Evolutionary conservation across 2,797 vertebrate species (phyloP).

Genomic region (Etheostoma nigrum): DNA sequence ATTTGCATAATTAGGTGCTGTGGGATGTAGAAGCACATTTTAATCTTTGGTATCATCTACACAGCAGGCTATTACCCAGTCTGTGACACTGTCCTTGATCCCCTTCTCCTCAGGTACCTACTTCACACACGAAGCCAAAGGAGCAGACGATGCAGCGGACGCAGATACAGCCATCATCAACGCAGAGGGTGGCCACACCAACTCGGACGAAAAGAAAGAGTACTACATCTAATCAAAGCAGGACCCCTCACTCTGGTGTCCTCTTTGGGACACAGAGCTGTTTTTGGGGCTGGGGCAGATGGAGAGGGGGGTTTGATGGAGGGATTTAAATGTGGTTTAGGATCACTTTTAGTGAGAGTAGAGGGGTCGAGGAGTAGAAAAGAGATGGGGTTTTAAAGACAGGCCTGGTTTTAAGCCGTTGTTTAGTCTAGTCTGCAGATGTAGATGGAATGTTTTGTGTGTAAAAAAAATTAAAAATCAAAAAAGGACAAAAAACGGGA

Average conservation of each 20-base stretch:
- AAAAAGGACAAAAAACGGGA: constrained; percentile 54
- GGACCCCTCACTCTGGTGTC: constrained; percentile 77
- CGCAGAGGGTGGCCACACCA: constrained; percentile 98
- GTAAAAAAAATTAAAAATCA: constrained; percentile 54
- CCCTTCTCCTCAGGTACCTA: constrained; percentile 90
- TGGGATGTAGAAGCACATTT: constrained; percentile 52
- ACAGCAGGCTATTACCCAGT: constrained; percentile 57
- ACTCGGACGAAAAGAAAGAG: constrained; percentile 99
- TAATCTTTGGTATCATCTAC: constrained; percentile 69
- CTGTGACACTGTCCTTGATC: constrained; percentile 59
- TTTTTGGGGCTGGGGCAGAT: constrained; percentile 47
- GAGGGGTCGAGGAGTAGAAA: constrained; percentile 36
- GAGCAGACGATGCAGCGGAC: constrained; percentile 96
- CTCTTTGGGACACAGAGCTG: constrained; percentile 77
- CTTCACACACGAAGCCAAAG: constrained; percentile 99
- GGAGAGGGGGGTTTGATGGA: constrained; percentile 20
- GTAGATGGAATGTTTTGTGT: constrained; percentile 83
- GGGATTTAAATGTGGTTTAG: constrained; percentile 47
- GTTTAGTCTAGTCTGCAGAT: constrained; percentile 84
- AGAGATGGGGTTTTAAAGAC: constrained; percentile 56
- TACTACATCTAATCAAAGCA: constrained; percentile 95
- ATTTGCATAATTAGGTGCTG: constrained; percentile 74
- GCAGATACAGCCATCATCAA: constrained; percentile 99
- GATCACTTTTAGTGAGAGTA: constrained; percentile 49
- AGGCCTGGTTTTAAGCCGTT: constrained; percentile 85